Evolutionary conservation across 1,140 invertebrate species (phyloP).

Genomic region (Eueides isabella): DNA sequence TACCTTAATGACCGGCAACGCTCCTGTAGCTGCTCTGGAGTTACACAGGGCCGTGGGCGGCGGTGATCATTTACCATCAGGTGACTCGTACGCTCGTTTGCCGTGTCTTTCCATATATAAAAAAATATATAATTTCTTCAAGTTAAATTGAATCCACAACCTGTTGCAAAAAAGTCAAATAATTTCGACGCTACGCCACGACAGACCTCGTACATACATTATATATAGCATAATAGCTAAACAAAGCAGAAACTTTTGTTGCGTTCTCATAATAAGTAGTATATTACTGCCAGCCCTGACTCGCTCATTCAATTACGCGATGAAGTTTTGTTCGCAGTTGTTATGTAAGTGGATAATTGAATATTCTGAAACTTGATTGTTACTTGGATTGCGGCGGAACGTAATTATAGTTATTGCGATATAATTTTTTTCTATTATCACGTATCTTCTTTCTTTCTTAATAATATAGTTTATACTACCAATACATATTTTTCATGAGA

Average conservation of each 20-base stretch:
- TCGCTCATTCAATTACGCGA: constrained; percentile 34
- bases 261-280: not conserved
- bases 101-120: no score
- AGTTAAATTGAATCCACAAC: no score
- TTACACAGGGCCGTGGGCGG: no score
- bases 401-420: constrained; percentile 30
- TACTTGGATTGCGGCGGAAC: constrained; percentile 37
- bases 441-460: not conserved
- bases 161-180: no score
- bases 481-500: no score
- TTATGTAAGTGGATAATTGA: constrained; percentile 38
- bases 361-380: constrained; percentile 39
- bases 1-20: no score
- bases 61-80: no score
- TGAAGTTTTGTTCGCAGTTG: constrained; percentile 38
- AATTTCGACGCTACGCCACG: no score
- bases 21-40: no score
- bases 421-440: constrained; percentile 17
- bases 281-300: constrained; percentile 19
- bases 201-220: not conserved
- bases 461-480: no score
- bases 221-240: not conserved
- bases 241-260: not conserved
- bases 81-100: no score
- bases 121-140: no score